Percentiles rank a stretch among this genome's conserved stretches.
Conservation (phyloP, 1,140 invertebrate genomes). For the Monochamus saltuarius region DNA sequence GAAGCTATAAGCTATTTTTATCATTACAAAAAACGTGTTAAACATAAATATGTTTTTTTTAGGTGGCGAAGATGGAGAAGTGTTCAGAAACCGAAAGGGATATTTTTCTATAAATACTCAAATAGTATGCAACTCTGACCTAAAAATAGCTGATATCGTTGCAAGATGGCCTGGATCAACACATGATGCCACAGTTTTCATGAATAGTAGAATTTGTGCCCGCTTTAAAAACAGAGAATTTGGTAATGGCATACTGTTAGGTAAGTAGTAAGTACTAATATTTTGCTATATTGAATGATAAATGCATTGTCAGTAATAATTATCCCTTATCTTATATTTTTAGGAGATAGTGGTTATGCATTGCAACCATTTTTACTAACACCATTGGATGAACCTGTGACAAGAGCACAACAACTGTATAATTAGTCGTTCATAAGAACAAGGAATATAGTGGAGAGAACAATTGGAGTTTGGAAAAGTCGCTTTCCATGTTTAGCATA, state of each 20-base stretch:
- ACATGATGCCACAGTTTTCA: slow-evolving; percentile 37
- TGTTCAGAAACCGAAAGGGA: too few species aligned
- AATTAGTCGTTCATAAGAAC: slow-evolving; percentile 47
- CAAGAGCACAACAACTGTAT: slow-evolving; percentile 36
- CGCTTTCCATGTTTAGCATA: slow-evolving; percentile 43
- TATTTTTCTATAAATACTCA: too few species aligned
- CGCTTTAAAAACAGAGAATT: slow-evolving; percentile 27
- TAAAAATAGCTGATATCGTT: too few species aligned
- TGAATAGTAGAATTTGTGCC: slow-evolving; percentile 23
- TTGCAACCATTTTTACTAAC: slow-evolving; percentile 36
- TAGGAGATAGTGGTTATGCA: slow-evolving; percentile 38
- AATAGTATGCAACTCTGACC: too few species aligned
- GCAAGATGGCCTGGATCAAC: too few species aligned
- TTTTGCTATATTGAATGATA: neutral
- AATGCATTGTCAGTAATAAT: neutral
- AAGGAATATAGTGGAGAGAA: slow-evolving; percentile 45
- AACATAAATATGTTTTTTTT: too few species aligned
- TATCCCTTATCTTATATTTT: slow-evolving; percentile 4
- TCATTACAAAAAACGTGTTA: too few species aligned
- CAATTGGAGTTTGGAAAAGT: slow-evolving; percentile 45
- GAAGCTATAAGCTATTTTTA: too few species aligned
- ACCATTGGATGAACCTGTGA: slow-evolving; percentile 38
- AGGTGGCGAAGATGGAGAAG: too few species aligned
- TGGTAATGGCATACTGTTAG: slow-evolving; percentile 30
- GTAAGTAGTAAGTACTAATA: neutral